Evolutionary conservation across 2,888 invertebrate genomes (phyloP).

Genomic region (Aproaerema taeniolella): DNA sequence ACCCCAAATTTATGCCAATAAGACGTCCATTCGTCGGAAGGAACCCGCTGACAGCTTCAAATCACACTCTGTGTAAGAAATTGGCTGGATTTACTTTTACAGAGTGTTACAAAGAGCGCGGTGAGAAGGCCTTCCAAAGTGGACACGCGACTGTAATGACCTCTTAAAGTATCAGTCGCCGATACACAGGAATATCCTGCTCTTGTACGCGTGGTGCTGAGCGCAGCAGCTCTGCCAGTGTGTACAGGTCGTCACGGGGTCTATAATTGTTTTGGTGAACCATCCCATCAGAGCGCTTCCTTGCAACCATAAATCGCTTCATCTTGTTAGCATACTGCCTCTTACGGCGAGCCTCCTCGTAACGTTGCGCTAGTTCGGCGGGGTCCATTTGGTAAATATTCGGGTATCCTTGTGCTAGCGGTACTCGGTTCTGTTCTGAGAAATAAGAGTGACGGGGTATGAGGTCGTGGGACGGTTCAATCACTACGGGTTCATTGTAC

Average conservation of each 20-base stretch:
- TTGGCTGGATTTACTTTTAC: constrained; percentile 13
- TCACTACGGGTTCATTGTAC: constrained; percentile 78
- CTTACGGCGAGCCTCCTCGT: constrained; percentile 68
- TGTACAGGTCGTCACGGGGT: constrained; percentile 77
- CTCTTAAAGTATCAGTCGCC: constrained; percentile 78
- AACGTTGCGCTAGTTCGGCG: constrained; percentile 59
- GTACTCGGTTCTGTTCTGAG: constrained; percentile 68
- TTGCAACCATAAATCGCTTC: constrained; percentile 80
- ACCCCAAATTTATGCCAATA: constrained; percentile 38
- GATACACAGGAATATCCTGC: constrained; percentile 77
- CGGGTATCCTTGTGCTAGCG: constrained; percentile 56
- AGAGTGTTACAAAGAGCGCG: constrained; percentile 16
- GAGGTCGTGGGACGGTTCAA: constrained; percentile 57
- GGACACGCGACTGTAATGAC: constrained; percentile 32
- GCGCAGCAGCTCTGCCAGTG: constrained; percentile 76
- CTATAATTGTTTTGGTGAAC: constrained; percentile 62
- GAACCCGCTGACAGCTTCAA: constrained; percentile 15
- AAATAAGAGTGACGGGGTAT: constrained; percentile 65
- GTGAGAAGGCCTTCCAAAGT: constrained; percentile 28
- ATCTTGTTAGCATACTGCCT: constrained; percentile 67
- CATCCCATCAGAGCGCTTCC: constrained; percentile 68
- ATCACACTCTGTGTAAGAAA: constrained; percentile 9
- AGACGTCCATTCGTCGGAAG: constrained; percentile 34
- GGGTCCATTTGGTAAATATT: constrained; percentile 63
- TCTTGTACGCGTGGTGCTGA: constrained; percentile 72